These are phyloP conservation scores for Esox masquinongy DNA, from an alignment of 2,797 vertebrate species.

Conservation along the genomic window DNA sequence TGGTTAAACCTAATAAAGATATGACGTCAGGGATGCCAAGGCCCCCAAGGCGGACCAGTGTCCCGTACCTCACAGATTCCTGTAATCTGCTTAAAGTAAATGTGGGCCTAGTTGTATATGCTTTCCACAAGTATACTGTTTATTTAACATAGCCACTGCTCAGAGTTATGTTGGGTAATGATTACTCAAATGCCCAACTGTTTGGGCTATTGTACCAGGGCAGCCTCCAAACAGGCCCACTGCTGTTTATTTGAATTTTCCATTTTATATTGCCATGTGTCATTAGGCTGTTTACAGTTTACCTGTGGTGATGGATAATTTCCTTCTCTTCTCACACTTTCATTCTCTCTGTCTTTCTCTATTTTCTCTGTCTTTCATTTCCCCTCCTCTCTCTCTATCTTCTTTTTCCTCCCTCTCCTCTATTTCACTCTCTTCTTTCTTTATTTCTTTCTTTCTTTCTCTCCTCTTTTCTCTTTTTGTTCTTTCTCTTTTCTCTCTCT, in stretches of 20 bases:
- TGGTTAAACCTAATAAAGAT: constrained; percentile 43
- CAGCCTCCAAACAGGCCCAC: constrained; percentile 77
- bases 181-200: constrained; percentile 81
- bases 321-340: constrained; percentile 64
- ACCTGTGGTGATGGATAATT: constrained; percentile 75
- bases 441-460: too few species aligned
- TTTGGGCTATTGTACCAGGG: constrained; percentile 77
- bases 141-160: constrained; percentile 79
- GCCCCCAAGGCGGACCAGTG: constrained; percentile 65
- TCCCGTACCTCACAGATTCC: constrained; percentile 76
- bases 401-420: not conserved
- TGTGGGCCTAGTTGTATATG: constrained; percentile 80
- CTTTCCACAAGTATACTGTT: constrained; percentile 80
- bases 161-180: constrained; percentile 82
- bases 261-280: constrained; percentile 84
- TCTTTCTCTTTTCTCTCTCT: too few species aligned
- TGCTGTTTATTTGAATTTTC: constrained; percentile 86
- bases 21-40: constrained; percentile 58
- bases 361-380: not conserved
- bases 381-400: not conserved
- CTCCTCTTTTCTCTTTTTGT: too few species aligned
- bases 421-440: not conserved
- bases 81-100: constrained; percentile 82
- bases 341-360: not conserved
- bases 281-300: constrained; percentile 82